Evolutionary conservation across 2,113 vertebrate genomes (phyloP), one percentile per base, ranked within the genome.

Genomic region (Corythoichthys intestinalis): DNA sequence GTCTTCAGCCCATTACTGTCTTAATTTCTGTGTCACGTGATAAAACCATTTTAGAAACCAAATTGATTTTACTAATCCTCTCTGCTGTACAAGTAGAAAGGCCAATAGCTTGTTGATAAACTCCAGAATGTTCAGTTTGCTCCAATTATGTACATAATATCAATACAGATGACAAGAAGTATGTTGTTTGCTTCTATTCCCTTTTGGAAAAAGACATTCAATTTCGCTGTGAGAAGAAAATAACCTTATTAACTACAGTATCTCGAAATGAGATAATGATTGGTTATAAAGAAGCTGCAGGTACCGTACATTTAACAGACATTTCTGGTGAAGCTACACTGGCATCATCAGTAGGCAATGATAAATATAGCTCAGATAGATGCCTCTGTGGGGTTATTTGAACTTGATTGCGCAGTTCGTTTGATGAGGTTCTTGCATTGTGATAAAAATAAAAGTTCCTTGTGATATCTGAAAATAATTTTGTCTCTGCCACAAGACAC

Each of bases 101-200:
- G 4, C 46, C 15, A 4, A 61, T 39, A 38, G 48, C 60, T 72
- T 47, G 58, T 79, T 65, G 71, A 70, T 73, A 71, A 70, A 71
- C 71, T 46, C 66, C 69, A 76, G 86, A 83, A 83, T 83, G 61
- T 80, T 81, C 82, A 72, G 15, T 74, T 54, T 79, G 80, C 79
- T 78, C 76, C 69, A 73, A 66, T 68, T 75, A 77, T 34, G 73
- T 73, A 78, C 20, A 28, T 28, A 28, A 61, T 80, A 71, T 86
- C 83, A 85, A 88, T 82, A 84, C 67, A 52, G 56, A 35, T 66
- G 72, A 81, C 78, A 72, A 72, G 78, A 86, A 46, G 69, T 65
- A 80, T 59, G 83, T 68, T 70, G 74, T 76, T 48, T 6, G 38
- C 78, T 71, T 75, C 47, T 28, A 28, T 28, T 28, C 20, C 56